A percentile compares a stretch with the other conserved stretches of the same genome.
phyloP scores from a whole-genome alignment of 2,797 vertebrate genomes.

The Paedocypris micromegethes region DNA sequence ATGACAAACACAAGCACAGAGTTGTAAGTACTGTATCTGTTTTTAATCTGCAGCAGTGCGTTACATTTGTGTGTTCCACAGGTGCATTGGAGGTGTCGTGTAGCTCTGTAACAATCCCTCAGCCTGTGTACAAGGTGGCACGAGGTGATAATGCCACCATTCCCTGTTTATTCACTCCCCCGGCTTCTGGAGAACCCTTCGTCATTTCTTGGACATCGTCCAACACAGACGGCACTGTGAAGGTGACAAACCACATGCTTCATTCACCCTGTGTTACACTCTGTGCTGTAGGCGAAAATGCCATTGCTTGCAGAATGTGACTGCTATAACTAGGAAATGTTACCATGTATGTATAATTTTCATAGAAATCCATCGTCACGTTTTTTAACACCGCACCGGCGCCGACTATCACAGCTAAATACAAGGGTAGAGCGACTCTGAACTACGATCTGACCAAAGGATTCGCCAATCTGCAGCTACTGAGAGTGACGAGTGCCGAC shows the following conservation, averaged over 20 bases:
- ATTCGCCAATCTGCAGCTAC: conserved; percentile 52
- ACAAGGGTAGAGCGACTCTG: conserved; percentile 27
- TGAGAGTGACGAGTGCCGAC: conserved; percentile 43
- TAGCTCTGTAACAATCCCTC: conserved; percentile 31
- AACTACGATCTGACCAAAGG: background rate
- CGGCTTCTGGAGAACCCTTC: fast-evolving
- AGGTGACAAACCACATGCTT: conserved; percentile 44
- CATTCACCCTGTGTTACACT: background rate
- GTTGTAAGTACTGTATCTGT: too few relatives aligned
- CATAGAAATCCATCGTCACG: conserved; percentile 45
- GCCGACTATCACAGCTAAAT: background rate
- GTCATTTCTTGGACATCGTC: fast-evolving
- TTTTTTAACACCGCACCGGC: background rate
- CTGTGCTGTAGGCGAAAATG: too few relatives aligned
- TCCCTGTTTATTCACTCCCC: conserved; percentile 52
- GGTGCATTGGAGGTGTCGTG: conserved; percentile 6
- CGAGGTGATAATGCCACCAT: conserved; percentile 55
- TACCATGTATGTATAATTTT: background rate
- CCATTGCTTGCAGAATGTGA: too few relatives aligned
- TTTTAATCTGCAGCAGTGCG: too few relatives aligned
- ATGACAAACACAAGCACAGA: too few relatives aligned
- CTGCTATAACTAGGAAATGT: too few relatives aligned
- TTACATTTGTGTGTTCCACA: background rate
- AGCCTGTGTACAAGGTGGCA: conserved; percentile 30
- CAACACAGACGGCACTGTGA: background rate